Percentiles rank a stretch among this genome's conserved stretches.
phyloP scores from a whole-genome alignment of 2,113 vertebrate species.

The Labeo rohita region DNA sequence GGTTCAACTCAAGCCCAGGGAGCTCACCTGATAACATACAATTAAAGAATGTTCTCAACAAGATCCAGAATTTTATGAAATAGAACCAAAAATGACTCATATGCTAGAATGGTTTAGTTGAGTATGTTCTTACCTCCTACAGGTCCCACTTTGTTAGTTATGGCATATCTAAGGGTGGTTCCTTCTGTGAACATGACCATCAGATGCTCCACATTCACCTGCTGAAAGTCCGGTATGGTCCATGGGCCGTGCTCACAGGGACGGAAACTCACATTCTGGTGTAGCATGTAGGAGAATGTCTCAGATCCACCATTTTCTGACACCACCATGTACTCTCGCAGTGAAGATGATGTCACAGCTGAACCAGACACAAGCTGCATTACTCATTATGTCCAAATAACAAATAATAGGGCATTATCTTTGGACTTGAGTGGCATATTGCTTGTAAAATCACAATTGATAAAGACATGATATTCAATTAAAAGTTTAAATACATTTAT shows the following conservation, averaged over 20 bases:
- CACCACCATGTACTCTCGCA: slow-evolving; percentile 72
- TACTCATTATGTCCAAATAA: slow-evolving; percentile 3
- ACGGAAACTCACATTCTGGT: slow-evolving; percentile 77
- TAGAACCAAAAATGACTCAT: background rate
- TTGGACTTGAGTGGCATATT: background rate
- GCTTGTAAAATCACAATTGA: too few species aligned
- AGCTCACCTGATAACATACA: slow-evolving; percentile 51
- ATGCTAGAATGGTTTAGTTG: background rate
- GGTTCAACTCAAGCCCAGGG: slow-evolving; percentile 58
- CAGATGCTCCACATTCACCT: slow-evolving; percentile 67
- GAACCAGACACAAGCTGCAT: slow-evolving; percentile 26
- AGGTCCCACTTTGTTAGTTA: slow-evolving; percentile 73
- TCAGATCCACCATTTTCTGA: slow-evolving; percentile 66
- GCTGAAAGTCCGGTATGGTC: slow-evolving; percentile 60
- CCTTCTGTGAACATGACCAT: slow-evolving; percentile 79
- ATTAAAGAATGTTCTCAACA: background rate
- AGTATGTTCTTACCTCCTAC: slow-evolving; percentile 61
- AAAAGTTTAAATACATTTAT: too few species aligned
- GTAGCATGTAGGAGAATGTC: slow-evolving; percentile 73
- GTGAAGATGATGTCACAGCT: slow-evolving; percentile 71
- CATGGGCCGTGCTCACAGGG: slow-evolving; percentile 64
- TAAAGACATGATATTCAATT: too few species aligned
- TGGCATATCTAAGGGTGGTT: slow-evolving; percentile 76
- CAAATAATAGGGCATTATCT: background rate
- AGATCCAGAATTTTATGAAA: background rate